A percentile compares a stretch with the other conserved stretches of the same genome.
Evolutionary conservation across 2,888 invertebrate species (phyloP).

Genomic region (Apantesis nais): DNA sequence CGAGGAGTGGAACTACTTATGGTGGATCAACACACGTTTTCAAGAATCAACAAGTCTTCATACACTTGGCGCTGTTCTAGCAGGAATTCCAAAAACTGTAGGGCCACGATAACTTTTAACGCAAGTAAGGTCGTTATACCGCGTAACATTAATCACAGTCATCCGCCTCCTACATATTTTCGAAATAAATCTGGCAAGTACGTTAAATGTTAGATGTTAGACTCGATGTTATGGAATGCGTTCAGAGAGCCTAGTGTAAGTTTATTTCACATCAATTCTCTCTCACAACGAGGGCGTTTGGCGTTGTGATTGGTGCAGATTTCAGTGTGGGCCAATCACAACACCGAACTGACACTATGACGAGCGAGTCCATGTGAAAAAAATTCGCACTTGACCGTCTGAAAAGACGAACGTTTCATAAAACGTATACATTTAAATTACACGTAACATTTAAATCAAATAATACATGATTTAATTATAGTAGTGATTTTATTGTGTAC

Average conservation of each 20-base stretch:
- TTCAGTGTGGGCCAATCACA: no score
- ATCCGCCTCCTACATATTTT: slow-evolving; percentile 27
- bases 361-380: no score
- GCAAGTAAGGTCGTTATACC: slow-evolving; percentile 2
- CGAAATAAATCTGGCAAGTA: slow-evolving; percentile 10
- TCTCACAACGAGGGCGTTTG: no score
- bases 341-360: no score
- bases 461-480: no score
- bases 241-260: background rate
- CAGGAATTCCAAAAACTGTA: slow-evolving; percentile 31
- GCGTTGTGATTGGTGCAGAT: no score
- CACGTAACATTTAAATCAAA: no score
- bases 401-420: no score
- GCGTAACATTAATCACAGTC: slow-evolving; percentile 25
- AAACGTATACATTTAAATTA: no score
- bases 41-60: slow-evolving; percentile 24
- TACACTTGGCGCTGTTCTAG: slow-evolving; percentile 40
- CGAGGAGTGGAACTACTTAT: slow-evolving; percentile 29
- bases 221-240: background rate
- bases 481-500: background rate
- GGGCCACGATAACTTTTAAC: slow-evolving; percentile 25
- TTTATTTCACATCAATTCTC: no score
- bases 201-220: slow-evolving; percentile 17
- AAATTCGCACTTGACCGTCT: no score
- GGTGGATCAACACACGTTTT: slow-evolving; percentile 33